These are phyloP conservation scores for Trachelus stipa DNA, from an alignment of 2,888 invertebrate species.

Conservation along the genomic window DNA sequence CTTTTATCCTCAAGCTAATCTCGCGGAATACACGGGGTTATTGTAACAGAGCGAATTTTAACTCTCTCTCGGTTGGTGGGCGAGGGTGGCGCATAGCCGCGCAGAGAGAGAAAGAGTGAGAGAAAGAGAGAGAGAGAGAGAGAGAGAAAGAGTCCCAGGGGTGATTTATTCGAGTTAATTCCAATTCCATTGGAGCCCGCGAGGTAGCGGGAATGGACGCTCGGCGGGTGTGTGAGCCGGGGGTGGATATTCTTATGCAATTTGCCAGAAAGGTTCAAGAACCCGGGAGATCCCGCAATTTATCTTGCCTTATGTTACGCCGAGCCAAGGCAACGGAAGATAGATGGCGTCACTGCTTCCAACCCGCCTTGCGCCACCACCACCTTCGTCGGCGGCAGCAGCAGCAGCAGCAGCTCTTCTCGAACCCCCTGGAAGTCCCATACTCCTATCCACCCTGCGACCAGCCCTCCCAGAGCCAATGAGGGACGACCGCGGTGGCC, in stretches of 20 bases:
- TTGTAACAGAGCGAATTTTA: slow-evolving; percentile 58
- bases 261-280: slow-evolving; percentile 68
- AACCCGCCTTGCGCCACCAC: slow-evolving; percentile 47
- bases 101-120: slow-evolving; percentile 45
- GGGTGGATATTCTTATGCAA: slow-evolving; percentile 67
- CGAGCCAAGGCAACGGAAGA: slow-evolving; percentile 67
- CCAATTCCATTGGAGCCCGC: slow-evolving; percentile 67
- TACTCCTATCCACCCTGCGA: slow-evolving; percentile 53
- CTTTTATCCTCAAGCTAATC: not conserved
- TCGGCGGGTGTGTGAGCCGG: slow-evolving; percentile 40
- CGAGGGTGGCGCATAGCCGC: slow-evolving; percentile 29
- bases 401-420: slow-evolving; percentile 25
- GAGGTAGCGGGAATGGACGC: slow-evolving; percentile 41
- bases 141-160: slow-evolving; percentile 48
- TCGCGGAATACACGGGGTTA: slow-evolving; percentile 39
- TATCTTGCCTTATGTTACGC: slow-evolving; percentile 68
- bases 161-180: slow-evolving; percentile 66
- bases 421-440: slow-evolving; percentile 50
- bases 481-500: slow-evolving; percentile 68
- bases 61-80: slow-evolving; percentile 40
- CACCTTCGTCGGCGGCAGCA: slow-evolving; percentile 28
- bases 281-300: slow-evolving; percentile 68
- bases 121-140: no score
- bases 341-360: slow-evolving; percentile 67
- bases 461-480: slow-evolving; percentile 67